Conservation (phyloP, 2,888 invertebrate species). For the Nephrotoma appendiculata region DNA sequence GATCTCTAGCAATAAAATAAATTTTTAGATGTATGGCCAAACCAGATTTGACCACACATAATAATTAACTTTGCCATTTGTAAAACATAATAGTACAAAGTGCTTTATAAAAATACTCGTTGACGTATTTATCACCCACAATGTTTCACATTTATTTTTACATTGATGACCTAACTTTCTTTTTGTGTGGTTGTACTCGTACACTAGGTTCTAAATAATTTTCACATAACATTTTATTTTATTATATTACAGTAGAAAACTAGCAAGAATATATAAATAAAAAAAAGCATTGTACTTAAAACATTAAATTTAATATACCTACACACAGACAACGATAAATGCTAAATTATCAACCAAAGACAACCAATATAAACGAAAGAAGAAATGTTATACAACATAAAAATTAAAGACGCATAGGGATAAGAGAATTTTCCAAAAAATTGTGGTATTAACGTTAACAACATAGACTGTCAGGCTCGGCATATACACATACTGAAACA, state of each 20-base stretch:
- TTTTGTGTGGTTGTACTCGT: not conserved
- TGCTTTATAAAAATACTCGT: not conserved
- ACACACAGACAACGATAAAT: not conserved
- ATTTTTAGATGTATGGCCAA: too few species aligned
- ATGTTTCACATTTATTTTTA: not conserved
- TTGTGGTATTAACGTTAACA: not conserved
- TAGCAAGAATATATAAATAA: not conserved
- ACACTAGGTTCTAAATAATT: not conserved
- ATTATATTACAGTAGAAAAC: not conserved
- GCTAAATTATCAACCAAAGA: not conserved
- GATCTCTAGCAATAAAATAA: too few species aligned
- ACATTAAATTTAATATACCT: not conserved
- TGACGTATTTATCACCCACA: not conserved
- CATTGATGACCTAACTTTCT: not conserved
- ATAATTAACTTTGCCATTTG: too few species aligned
- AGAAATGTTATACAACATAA: not conserved
- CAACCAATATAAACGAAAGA: not conserved
- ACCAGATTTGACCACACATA: too few species aligned
- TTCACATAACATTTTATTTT: not conserved
- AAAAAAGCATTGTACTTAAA: not conserved
- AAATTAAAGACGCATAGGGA: not conserved
- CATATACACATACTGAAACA: not conserved
- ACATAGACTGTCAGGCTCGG: not conserved
- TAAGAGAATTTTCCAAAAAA: not conserved
- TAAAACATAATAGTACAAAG: too few species aligned